Percentiles rank a stretch among this genome's conserved stretches.
Evolutionary conservation across 2,797 vertebrate genomes (phyloP).

Genomic region (Xenops minutus): DNA sequence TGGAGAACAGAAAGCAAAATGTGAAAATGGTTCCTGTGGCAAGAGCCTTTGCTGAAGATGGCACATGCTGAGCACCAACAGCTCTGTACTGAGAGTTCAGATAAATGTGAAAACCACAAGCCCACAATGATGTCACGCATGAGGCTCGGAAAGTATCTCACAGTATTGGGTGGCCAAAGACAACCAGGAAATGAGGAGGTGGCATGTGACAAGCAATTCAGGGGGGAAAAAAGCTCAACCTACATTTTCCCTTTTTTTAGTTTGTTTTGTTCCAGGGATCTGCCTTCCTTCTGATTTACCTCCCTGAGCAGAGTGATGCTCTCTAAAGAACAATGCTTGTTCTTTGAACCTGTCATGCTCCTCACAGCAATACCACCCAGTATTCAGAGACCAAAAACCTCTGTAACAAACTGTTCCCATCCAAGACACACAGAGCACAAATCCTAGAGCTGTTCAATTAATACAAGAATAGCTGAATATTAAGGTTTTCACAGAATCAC

Average conservation of each 20-base stretch:
- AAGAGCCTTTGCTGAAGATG: not conserved
- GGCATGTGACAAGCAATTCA: not conserved
- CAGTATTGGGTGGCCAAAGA: not conserved
- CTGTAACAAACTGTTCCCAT: not conserved
- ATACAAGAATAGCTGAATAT: not conserved
- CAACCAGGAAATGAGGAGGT: slow-evolving; percentile 11
- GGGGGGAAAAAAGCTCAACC: not conserved
- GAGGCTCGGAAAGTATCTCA: not conserved
- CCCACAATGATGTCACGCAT: not conserved
- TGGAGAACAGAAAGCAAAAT: not conserved
- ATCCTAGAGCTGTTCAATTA: not conserved
- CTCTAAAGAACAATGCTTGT: not conserved
- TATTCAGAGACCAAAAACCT: not conserved
- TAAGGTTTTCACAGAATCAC: not conserved
- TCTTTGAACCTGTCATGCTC: fast-evolving
- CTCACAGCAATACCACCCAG: not conserved
- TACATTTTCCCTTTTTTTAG: not conserved
- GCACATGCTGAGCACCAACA: not conserved
- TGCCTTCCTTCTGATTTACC: not conserved
- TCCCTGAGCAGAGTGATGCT: not conserved
- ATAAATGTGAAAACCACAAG: not conserved
- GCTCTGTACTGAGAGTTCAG: not conserved
- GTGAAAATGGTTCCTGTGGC: not conserved
- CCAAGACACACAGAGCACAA: not conserved
- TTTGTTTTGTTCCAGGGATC: not conserved